Percentiles rank a stretch among this genome's conserved stretches.
Conservation (phyloP, 2,888 invertebrate genomes). For the Thymelicus acteon region DNA sequence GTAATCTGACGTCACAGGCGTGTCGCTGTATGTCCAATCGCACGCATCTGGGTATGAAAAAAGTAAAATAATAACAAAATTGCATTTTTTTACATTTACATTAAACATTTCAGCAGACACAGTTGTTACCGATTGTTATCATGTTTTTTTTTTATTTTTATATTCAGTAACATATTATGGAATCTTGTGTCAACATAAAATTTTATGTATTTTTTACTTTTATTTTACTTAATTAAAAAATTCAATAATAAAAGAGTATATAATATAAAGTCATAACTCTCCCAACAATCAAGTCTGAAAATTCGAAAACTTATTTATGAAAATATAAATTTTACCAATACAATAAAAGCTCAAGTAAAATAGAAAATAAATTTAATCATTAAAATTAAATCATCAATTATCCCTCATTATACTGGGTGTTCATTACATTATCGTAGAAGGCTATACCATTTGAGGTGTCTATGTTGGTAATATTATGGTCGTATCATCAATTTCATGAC, state of each 20-base stretch:
- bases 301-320: too few species aligned
- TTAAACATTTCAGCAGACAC: slow-evolving; percentile 32
- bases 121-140: slow-evolving; percentile 30
- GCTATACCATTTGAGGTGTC: slow-evolving; percentile 41
- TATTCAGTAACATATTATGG: too few species aligned
- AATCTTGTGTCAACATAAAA: too few species aligned
- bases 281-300: too few species aligned
- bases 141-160: too few species aligned
- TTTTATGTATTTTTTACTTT: too few species aligned
- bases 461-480: slow-evolving; percentile 38
- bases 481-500: slow-evolving; percentile 44
- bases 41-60: slow-evolving; percentile 55
- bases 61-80: slow-evolving; percentile 47
- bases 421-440: slow-evolving; percentile 10
- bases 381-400: slow-evolving; percentile 9
- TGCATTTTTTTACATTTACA: slow-evolving; percentile 12
- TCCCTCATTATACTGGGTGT: slow-evolving; percentile 48
- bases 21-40: slow-evolving; percentile 56
- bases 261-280: too few species aligned
- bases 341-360: too few species aligned
- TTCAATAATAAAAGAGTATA: too few species aligned
- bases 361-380: too few species aligned
- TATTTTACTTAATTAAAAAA: too few species aligned
- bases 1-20: slow-evolving; percentile 44
- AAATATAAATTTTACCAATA: too few species aligned